Conservation (phyloP, 2,797 vertebrate species). For the Anabas testudineus region DNA sequence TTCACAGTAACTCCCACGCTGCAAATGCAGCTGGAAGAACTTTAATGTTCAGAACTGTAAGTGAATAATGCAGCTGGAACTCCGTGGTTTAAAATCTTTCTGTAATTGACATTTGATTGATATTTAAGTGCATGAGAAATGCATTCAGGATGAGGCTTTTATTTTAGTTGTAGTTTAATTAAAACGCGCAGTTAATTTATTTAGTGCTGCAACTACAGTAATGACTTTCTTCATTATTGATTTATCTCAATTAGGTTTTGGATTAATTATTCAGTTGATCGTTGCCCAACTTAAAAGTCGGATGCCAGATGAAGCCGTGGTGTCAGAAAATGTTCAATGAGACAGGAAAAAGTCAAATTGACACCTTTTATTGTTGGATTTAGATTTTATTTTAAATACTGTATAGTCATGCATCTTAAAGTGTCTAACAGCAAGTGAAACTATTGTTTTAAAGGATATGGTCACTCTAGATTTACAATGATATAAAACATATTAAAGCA, state of each 20-base stretch:
- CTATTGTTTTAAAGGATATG: background rate
- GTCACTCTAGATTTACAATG: background rate
- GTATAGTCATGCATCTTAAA: too few species aligned
- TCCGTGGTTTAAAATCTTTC: background rate
- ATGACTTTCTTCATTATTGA: background rate
- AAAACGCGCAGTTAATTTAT: background rate
- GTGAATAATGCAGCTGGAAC: background rate
- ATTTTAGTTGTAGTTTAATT: constrained; percentile 2
- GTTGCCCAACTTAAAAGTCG: background rate
- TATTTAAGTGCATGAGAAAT: constrained; percentile 8
- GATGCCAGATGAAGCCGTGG: background rate
- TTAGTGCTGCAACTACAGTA: background rate
- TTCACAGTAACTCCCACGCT: background rate
- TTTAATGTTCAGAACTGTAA: background rate
- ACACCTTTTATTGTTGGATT: background rate
- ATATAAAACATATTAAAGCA: too few species aligned
- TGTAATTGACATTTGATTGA: constrained; percentile 4
- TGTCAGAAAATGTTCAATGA: background rate
- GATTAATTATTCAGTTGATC: background rate
- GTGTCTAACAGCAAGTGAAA: background rate
- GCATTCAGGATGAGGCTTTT: background rate
- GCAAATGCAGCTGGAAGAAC: background rate
- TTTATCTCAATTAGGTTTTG: background rate
- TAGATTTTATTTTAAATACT: background rate
- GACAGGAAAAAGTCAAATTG: too few species aligned